These are phyloP conservation scores for Encarsia formosa DNA, from an alignment of 2,888 invertebrate species.

Conservation along the genomic window DNA sequence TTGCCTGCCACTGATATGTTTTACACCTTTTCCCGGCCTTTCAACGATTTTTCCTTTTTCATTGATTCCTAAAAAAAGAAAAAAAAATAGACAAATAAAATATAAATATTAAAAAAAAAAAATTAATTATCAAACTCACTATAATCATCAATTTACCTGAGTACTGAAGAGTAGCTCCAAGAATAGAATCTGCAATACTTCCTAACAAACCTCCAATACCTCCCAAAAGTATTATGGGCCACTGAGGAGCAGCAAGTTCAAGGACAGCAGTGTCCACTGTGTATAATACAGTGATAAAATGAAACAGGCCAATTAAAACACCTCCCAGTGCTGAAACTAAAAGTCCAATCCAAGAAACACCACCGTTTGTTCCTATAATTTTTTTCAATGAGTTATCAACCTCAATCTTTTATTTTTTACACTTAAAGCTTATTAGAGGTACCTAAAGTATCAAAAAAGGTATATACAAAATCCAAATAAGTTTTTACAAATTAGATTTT, in stretches of 20 bases:
- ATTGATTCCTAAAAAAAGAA: slow-evolving; percentile 60
- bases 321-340: slow-evolving; percentile 66
- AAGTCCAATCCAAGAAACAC: slow-evolving; percentile 64
- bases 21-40: slow-evolving; percentile 64
- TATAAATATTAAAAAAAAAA: slow-evolving; percentile 3
- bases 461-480: no score
- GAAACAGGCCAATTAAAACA: slow-evolving; percentile 65
- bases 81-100: slow-evolving; percentile 19
- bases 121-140: background rate
- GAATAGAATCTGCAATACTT: slow-evolving; percentile 74
- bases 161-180: slow-evolving; percentile 83
- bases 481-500: no score
- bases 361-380: slow-evolving; percentile 80
- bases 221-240: slow-evolving; percentile 73
- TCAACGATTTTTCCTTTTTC: slow-evolving; percentile 69
- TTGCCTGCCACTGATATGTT: slow-evolving; percentile 71
- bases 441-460: no score
- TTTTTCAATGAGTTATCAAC: no score
- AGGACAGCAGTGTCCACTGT: slow-evolving; percentile 60
- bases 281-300: slow-evolving; percentile 65
- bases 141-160: slow-evolving; percentile 65
- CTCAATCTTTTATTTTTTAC: no score
- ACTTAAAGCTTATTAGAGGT: no score
- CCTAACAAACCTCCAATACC: slow-evolving; percentile 74
- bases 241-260: slow-evolving; percentile 65